Conservation (phyloP, 2,797 vertebrate genomes). For the Leucoraja ocellata region DNA sequence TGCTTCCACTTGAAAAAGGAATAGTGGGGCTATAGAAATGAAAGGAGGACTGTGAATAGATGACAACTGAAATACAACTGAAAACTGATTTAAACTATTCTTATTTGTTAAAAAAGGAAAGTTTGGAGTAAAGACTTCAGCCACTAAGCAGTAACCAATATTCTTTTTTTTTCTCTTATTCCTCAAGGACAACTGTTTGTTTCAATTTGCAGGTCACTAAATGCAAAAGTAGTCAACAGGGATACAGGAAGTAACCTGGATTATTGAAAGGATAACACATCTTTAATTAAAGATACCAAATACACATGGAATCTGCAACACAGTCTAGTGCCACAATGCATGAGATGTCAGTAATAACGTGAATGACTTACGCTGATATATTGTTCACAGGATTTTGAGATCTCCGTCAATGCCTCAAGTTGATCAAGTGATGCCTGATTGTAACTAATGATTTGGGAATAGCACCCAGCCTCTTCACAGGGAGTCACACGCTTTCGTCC, state of each 20-base stretch:
- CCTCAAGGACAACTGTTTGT: background rate
- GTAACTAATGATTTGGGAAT: slow-evolving; percentile 43
- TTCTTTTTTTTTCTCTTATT: background rate
- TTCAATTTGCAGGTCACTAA: background rate
- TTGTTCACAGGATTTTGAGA: slow-evolving; percentile 43
- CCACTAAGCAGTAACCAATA: background rate
- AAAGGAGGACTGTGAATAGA: background rate
- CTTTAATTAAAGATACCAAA: background rate
- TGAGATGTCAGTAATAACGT: background rate
- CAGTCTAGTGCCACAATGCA: background rate
- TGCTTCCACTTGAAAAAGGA: background rate
- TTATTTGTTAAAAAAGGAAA: background rate
- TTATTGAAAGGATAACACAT: background rate
- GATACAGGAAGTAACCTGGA: background rate
- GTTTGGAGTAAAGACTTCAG: background rate
- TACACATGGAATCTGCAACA: background rate
- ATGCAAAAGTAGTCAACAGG: background rate
- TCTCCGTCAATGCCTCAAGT: slow-evolving; percentile 39
- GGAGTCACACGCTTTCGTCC: slow-evolving; percentile 40
- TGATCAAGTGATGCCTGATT: slow-evolving; percentile 42
- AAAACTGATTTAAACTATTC: too few relatives aligned
- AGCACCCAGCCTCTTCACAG: slow-evolving; percentile 45
- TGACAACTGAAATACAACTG: background rate
- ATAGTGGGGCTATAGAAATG: background rate
- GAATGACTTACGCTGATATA: slow-evolving; percentile 42